phyloP scores from a whole-genome alignment of 2,888 invertebrate genomes.

The Laothoe populi region DNA sequence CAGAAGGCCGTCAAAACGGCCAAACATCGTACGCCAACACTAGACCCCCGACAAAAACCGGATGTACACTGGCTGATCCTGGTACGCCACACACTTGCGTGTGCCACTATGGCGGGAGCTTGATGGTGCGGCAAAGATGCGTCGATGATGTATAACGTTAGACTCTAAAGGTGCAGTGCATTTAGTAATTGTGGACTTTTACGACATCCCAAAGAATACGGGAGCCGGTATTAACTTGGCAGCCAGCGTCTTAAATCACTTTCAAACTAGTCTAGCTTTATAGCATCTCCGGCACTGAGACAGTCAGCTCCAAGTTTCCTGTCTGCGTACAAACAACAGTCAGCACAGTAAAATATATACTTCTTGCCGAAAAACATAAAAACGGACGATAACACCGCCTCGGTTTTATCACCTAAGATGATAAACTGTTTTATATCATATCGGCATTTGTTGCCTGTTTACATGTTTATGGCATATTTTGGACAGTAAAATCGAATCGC shows the following conservation, averaged over 20 bases:
- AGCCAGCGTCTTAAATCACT: not conserved
- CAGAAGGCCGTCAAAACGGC: too few species aligned
- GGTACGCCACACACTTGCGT: too few species aligned
- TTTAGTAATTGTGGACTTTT: not conserved
- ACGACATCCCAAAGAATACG: not conserved
- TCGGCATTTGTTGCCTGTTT: constrained; percentile 23
- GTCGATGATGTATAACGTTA: too few species aligned
- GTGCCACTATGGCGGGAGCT: too few species aligned
- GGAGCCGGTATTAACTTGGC: not conserved
- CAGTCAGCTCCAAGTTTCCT: not conserved
- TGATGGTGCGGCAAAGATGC: too few species aligned
- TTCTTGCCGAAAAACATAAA: constrained; percentile 66
- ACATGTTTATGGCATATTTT: constrained; percentile 6
- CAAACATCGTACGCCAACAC: too few species aligned
- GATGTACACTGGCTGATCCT: too few species aligned
- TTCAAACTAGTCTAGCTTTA: constrained; percentile 2
- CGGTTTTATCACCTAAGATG: constrained; percentile 66
- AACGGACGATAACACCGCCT: constrained; percentile 70
- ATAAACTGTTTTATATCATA: constrained; percentile 23
- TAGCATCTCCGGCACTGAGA: not conserved
- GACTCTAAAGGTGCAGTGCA: too few species aligned
- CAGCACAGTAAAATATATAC: constrained; percentile 9
- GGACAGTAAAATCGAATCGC: not conserved
- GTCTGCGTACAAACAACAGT: constrained; percentile 4
- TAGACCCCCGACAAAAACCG: too few species aligned